A percentile compares a stretch with the other conserved stretches of the same genome.
Evolutionary conservation across 64 coral and sea anemone species (phyloP).

Genomic region (Platygyra sinensis): DNA sequence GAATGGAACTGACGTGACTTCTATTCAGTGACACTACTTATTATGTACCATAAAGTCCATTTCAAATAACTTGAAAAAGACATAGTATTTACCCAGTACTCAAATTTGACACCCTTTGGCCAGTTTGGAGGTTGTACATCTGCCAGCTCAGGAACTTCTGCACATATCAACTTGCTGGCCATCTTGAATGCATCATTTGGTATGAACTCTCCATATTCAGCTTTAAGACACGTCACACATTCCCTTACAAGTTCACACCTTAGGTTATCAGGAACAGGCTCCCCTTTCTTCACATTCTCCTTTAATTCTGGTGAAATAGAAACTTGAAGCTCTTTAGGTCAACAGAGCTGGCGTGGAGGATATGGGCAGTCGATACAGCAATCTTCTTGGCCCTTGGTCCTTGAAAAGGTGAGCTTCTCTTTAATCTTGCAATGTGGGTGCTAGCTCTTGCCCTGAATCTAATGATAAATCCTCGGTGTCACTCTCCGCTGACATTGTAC

Average conservation of each 20-base stretch:
- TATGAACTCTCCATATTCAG: conserved; percentile 22
- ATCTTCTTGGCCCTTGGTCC: background rate
- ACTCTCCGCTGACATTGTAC: background rate
- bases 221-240: conserved; percentile 52
- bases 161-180: conserved; percentile 33
- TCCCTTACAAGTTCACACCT: conserved; percentile 35
- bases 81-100: conserved; percentile 47
- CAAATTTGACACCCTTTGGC: conserved; percentile 30
- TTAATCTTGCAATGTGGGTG: conserved; percentile 3
- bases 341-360: background rate
- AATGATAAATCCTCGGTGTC: background rate
- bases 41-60: background rate
- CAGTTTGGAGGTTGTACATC: conserved; percentile 37
- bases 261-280: conserved; percentile 17
- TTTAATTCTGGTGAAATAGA: conserved; percentile 4
- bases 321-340: background rate
- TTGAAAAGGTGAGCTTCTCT: background rate
- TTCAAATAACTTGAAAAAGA: background rate
- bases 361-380: background rate
- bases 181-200: conserved; percentile 9
- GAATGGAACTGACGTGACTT: background rate
- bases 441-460: background rate
- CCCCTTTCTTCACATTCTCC: conserved; percentile 24
- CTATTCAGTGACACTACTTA: background rate
- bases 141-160: conserved; percentile 29